A percentile compares a stretch with the other conserved stretches of the same genome.
These are phyloP conservation scores for Listronotus oregonensis DNA, from an alignment of 1,140 invertebrate genomes.

Conservation along the genomic window DNA sequence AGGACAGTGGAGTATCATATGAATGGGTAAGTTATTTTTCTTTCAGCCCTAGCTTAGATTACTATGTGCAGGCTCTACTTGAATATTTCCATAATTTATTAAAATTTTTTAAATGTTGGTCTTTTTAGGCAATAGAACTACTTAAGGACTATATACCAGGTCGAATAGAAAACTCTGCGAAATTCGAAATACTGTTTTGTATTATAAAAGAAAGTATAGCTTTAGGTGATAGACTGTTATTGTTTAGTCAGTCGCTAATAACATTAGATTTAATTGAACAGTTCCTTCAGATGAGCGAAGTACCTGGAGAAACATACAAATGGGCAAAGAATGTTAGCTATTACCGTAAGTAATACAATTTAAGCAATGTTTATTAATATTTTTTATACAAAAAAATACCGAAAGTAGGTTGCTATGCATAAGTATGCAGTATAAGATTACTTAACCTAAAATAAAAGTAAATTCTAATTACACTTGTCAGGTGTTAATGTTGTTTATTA, in stretches of 20 bases:
- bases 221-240: constrained; percentile 87
- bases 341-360: constrained; percentile 73
- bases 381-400: no score
- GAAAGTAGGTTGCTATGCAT: no score
- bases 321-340: constrained; percentile 91
- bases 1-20: constrained; percentile 80
- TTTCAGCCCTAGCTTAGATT: no score
- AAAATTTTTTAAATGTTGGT: not conserved
- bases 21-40: constrained; percentile 67
- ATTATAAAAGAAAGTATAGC: constrained; percentile 89
- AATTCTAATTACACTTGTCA: no score
- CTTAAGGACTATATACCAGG: constrained; percentile 88
- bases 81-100: no score
- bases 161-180: constrained; percentile 90
- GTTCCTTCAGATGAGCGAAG: constrained; percentile 80
- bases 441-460: no score
- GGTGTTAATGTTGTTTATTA: no score
- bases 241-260: constrained; percentile 96
- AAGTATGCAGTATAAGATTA: no score
- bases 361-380: constrained; percentile 10
- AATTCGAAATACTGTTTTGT: constrained; percentile 93
- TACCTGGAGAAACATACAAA: constrained; percentile 74
- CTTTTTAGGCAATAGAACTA: constrained; percentile 75
- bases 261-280: constrained; percentile 97
- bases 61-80: no score